A percentile compares a stretch with the other conserved stretches of the same genome.
These are phyloP conservation scores for Platichthys flesus DNA, from an alignment of 2,113 vertebrate species.

Conservation along the genomic window DNA sequence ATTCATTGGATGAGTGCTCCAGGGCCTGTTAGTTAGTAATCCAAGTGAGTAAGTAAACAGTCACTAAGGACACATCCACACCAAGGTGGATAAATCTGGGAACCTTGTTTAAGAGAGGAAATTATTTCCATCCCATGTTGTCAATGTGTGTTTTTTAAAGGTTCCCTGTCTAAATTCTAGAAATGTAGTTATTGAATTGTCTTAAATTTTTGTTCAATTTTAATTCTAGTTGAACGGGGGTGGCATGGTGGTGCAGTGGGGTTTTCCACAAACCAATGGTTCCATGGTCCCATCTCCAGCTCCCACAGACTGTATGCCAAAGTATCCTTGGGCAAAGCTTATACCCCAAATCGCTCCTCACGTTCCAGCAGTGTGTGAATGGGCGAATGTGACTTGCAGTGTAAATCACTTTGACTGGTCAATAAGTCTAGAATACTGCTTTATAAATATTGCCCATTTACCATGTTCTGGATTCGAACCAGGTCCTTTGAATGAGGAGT, in stretches of 20 bases:
- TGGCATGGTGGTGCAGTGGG: background rate
- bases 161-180: background rate
- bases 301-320: background rate
- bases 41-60: slow-evolving; percentile 61
- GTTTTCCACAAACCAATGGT: background rate
- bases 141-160: slow-evolving; percentile 11
- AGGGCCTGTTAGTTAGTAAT: slow-evolving; percentile 33
- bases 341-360: too few relatives aligned
- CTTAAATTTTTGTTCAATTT: background rate
- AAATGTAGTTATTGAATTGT: background rate
- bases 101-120: slow-evolving; percentile 44
- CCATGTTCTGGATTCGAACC: too few relatives aligned
- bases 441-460: too few relatives aligned
- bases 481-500: too few relatives aligned
- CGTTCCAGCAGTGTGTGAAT: too few relatives aligned
- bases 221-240: background rate
- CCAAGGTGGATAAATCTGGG: slow-evolving; percentile 60
- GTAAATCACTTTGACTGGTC: too few relatives aligned
- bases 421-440: too few relatives aligned
- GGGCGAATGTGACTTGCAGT: too few relatives aligned
- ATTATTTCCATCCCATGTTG: slow-evolving; percentile 39
- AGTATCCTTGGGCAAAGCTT: background rate
- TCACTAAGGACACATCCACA: slow-evolving; percentile 54
- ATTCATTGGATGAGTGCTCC: slow-evolving; percentile 55
- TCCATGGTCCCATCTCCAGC: background rate